phyloP scores from a whole-genome alignment of 2,113 vertebrate genomes.

The Pampusana beccarii region DNA sequence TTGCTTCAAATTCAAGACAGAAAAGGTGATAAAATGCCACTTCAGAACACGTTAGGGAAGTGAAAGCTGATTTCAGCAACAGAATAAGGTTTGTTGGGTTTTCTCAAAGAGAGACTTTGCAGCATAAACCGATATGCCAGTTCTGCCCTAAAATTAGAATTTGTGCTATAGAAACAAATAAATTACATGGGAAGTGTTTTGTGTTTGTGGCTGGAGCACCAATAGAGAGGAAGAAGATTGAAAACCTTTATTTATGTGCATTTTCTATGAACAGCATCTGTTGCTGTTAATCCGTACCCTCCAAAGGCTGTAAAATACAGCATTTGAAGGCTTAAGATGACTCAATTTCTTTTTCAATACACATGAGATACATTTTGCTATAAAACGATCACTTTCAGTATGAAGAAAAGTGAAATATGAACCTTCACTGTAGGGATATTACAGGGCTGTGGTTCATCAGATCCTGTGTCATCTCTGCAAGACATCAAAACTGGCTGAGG shows the following conservation, averaged over 20 bases:
- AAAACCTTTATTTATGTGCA: background rate
- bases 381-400: background rate
- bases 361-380: background rate
- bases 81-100: background rate
- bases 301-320: background rate
- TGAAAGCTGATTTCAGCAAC: background rate
- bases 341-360: background rate
- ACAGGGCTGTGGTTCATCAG: background rate
- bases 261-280: background rate
- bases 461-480: background rate
- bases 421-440: background rate
- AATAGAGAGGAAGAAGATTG: background rate
- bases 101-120: background rate
- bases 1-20: slow-evolving; percentile 3
- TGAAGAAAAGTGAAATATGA: background rate
- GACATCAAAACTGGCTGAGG: background rate
- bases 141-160: background rate
- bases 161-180: background rate
- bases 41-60: background rate
- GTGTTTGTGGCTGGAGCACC: slow-evolving; percentile 25
- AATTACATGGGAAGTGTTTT: background rate
- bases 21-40: background rate
- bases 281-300: background rate
- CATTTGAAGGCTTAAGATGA: background rate
- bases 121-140: background rate